Evolutionary conservation across 35 echinoderm and acorn worm species (phyloP).

Genomic region (Apostichopus parvimensis): DNA sequence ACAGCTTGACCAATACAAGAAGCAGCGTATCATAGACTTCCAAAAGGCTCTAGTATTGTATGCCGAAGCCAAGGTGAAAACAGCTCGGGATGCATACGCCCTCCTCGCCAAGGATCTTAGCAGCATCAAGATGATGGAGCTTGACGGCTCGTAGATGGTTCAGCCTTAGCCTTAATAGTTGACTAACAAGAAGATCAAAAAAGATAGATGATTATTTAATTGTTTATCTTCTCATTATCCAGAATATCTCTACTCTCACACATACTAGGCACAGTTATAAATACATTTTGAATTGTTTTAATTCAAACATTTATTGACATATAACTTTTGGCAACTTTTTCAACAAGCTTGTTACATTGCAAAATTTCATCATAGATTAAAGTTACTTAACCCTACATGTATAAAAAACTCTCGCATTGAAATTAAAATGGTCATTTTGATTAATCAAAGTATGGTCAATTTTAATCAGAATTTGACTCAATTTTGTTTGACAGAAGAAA

Average conservation of each 20-base stretch:
- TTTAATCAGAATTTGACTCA: too few species aligned
- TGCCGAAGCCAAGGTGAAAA: constrained; percentile 95
- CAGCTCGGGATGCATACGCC: constrained; percentile 86
- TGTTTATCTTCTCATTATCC: neutral
- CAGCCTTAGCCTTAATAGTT: neutral
- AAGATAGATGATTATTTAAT: neutral
- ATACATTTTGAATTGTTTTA: too few species aligned
- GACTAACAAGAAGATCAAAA: neutral
- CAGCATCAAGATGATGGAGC: constrained; percentile 51
- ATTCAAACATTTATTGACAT: too few species aligned
- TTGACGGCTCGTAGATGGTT: constrained; percentile 42
- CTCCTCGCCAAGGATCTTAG: constrained; percentile 89
- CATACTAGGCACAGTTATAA: too few species aligned
- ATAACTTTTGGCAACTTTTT: too few species aligned
- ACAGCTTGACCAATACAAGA: constrained; percentile 79
- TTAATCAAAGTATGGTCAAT: too few species aligned
- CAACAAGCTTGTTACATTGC: too few species aligned
- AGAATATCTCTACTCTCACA: neutral
- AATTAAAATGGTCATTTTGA: too few species aligned
- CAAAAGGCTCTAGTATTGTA: constrained; percentile 94
- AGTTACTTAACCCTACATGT: too few species aligned
- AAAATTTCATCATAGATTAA: too few species aligned
- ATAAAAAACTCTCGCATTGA: too few species aligned
- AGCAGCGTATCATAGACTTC: constrained; percentile 84
- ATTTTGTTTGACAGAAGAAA: too few species aligned